Conservation (phyloP, 2,797 vertebrate species). For the Oreortyx pictus region DNA sequence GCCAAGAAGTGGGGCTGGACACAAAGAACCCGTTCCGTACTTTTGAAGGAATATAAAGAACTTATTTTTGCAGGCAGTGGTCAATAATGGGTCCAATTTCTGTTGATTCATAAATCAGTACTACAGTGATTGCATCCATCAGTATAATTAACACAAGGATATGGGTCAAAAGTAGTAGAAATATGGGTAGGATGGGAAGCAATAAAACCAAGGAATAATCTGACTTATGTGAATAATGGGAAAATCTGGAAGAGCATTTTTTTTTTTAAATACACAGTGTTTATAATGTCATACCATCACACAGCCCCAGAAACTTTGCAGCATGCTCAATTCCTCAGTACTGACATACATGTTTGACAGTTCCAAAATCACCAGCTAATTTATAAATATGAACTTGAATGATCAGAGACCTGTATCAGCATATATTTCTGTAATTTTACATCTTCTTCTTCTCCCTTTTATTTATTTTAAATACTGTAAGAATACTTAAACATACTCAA, state of each 20-base stretch:
- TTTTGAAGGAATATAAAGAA: not conserved
- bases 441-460: not conserved
- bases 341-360: not conserved
- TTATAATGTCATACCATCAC: not conserved
- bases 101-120: not conserved
- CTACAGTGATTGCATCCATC: rapidly evolving
- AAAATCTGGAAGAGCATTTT: not conserved
- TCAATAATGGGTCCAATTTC: not conserved
- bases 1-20: not conserved
- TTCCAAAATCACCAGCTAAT: not conserved
- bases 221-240: rapidly evolving
- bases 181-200: not conserved
- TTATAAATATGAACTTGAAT: not conserved
- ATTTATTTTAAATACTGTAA: not conserved
- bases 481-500: not conserved
- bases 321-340: rapidly evolving
- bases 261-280: not conserved
- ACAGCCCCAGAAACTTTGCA: not conserved
- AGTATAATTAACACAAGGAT: not conserved
- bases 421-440: not conserved
- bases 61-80: not conserved
- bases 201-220: not conserved
- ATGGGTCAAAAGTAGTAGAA: not conserved
- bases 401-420: not conserved
- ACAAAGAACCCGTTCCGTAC: not conserved